Evolutionary conservation across 2,888 invertebrate genomes (phyloP), one percentile per base, ranked within the genome.

Genomic region (Tridacna crocea): DNA sequence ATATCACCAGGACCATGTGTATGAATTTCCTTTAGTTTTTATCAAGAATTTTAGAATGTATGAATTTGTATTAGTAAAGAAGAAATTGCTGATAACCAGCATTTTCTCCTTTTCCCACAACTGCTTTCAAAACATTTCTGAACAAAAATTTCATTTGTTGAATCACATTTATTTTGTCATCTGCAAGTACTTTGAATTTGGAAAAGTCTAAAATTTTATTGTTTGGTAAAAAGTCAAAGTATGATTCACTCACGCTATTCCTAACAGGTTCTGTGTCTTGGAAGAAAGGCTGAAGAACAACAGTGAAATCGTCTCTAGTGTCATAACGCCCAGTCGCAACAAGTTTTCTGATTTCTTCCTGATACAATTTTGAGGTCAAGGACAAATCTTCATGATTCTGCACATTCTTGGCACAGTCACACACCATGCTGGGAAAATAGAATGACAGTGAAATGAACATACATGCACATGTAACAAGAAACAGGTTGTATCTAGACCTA

Each of bases 261-360:
- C 47, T 51, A 51, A 51, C n/a, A 22, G 48, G 70, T 77, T 76
- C 74, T 4, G 90, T 92, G 26, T 91, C 70, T 55, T 75, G 79
- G 72, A 92, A 90, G 89, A 92, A 92, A 12, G 92, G 91, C 77
- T 92, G 92, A 0, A 90, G 75, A 6, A 92, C 92, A 12, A 92
- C 92, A 12, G 91, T 89, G 66, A 92, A 92, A 75, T 92, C 92
- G 47, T 89, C 87, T 15, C 83, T 72, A 0, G 83, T 84, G 46
- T 92, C 89, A 72, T 92, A 92, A 19, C 88, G 76, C n/a, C 90
- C 91, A 36, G 85, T 81, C 11, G 60, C 75, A 0, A 92, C 87
- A 17, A 92, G 82, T 17, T 79, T 60, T 19, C 84, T 66, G 3
- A 89, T 68, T 47, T 84, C 79, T 2, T 55, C 22, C 51, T 91